Conservation (phyloP, 2,113 vertebrate species). For the Dissostichus mawsoni region DNA sequence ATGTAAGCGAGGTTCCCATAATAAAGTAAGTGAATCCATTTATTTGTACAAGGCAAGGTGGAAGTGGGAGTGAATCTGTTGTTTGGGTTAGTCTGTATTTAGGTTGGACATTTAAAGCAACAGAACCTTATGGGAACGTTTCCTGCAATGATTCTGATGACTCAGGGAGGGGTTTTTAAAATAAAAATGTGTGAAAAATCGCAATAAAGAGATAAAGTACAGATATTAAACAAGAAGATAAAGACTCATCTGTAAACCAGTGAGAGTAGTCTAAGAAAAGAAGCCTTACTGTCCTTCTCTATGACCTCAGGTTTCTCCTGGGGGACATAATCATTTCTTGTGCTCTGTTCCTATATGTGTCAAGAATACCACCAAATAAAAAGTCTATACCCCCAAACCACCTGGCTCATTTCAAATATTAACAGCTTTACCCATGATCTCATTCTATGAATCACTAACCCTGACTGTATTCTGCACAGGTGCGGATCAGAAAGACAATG, state of each 20-base stretch:
- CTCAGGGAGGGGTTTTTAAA: slow-evolving; percentile 13
- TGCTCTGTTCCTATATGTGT: neutral
- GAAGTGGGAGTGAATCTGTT: slow-evolving; percentile 36
- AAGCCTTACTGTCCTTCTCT: neutral
- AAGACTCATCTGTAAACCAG: neutral
- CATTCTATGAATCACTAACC: neutral
- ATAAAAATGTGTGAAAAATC: slow-evolving; percentile 5
- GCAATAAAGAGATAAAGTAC: neutral
- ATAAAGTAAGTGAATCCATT: slow-evolving; percentile 34
- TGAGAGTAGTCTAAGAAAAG: neutral
- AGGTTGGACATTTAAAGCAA: slow-evolving; percentile 26
- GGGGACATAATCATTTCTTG: slow-evolving; percentile 9
- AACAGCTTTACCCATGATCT: neutral
- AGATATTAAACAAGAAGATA: neutral
- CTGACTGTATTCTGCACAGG: neutral
- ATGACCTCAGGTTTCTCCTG: neutral
- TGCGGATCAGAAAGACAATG: neutral
- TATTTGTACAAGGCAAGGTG: slow-evolving; percentile 46
- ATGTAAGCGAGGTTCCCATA: slow-evolving; percentile 28
- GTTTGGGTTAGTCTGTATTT: slow-evolving; percentile 23
- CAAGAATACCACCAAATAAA: neutral
- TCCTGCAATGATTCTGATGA: neutral
- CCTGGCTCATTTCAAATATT: neutral
- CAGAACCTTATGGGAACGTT: slow-evolving; percentile 30
- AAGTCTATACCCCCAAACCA: neutral